Percentiles rank a stretch among this genome's conserved stretches.
phyloP scores from a whole-genome alignment of 2,888 invertebrate species.

The Minunthozetes semirufus region DNA sequence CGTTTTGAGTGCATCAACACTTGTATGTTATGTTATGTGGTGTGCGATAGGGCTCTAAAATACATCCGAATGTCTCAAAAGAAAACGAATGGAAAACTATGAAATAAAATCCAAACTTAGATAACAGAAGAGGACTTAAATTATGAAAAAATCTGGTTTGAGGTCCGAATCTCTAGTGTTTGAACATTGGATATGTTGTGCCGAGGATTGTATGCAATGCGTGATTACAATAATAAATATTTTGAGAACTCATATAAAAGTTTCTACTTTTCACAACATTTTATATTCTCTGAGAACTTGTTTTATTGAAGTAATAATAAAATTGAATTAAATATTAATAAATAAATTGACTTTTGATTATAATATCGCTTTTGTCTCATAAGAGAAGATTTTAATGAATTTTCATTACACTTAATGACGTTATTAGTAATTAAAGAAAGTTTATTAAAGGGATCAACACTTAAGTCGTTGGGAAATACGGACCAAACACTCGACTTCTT shows the following conservation, averaged over 20 bases:
- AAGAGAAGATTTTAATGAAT: not conserved
- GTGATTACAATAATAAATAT: constrained; percentile 19
- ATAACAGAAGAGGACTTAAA: not conserved
- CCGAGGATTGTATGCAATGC: not conserved
- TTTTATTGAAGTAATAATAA: not conserved
- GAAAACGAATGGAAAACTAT: not conserved
- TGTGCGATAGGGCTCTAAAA: not conserved
- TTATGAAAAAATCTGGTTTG: constrained; percentile 18
- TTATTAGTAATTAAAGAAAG: too few relatives aligned
- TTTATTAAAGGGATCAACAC: not conserved
- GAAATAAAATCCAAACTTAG: not conserved
- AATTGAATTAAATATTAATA: not conserved
- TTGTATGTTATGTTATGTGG: not conserved
- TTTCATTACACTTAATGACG: too few relatives aligned
- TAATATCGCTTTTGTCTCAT: too few relatives aligned
- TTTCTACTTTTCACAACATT: too few relatives aligned
- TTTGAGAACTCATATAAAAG: too few relatives aligned
- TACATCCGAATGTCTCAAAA: not conserved
- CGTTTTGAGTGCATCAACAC: constrained; percentile 24
- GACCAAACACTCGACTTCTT: not conserved
- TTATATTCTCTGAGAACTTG: not conserved
- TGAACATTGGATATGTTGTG: not conserved
- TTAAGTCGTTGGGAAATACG: not conserved
- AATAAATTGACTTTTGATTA: too few relatives aligned
- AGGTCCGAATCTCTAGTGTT: not conserved